These are phyloP conservation scores for Oncorhynchus keta DNA, from an alignment of 2,113 vertebrate species.

Conservation along the genomic window DNA sequence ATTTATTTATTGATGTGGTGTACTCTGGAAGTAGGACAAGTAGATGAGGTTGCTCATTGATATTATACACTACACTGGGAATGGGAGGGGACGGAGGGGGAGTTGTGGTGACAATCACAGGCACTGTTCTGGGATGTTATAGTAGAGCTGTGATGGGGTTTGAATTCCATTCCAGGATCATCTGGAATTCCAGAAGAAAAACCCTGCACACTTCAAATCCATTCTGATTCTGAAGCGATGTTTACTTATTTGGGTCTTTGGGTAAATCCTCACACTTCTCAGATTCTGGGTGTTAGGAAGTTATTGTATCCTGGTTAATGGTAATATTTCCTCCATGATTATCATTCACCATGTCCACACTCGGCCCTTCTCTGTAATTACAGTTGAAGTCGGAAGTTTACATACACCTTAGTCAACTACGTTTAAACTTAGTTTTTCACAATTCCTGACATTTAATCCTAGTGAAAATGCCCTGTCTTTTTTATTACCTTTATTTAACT, in stretches of 20 bases:
- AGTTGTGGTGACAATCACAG: constrained; percentile 28
- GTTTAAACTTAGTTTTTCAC: too few species aligned
- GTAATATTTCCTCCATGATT: background rate
- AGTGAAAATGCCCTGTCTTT: too few species aligned
- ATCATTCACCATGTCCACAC: background rate
- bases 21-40: constrained; percentile 59
- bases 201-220: background rate
- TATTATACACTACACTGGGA: constrained; percentile 37
- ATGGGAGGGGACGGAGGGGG: constrained; percentile 6
- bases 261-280: background rate
- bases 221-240: too few species aligned
- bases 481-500: too few species aligned
- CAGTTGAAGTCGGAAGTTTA: too few species aligned
- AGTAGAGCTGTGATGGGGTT: background rate
- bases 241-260: too few species aligned
- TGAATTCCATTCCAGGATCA: background rate
- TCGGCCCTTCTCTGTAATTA: background rate
- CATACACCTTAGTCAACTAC: too few species aligned
- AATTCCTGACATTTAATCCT: too few species aligned
- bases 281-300: background rate
- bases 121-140: background rate
- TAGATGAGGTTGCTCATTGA: constrained; percentile 52
- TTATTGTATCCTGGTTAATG: background rate
- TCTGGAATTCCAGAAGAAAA: background rate
- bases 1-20: constrained; percentile 68